Evolutionary conservation across 2,888 invertebrate species (phyloP).

Genomic region (Pheosia tremula): DNA sequence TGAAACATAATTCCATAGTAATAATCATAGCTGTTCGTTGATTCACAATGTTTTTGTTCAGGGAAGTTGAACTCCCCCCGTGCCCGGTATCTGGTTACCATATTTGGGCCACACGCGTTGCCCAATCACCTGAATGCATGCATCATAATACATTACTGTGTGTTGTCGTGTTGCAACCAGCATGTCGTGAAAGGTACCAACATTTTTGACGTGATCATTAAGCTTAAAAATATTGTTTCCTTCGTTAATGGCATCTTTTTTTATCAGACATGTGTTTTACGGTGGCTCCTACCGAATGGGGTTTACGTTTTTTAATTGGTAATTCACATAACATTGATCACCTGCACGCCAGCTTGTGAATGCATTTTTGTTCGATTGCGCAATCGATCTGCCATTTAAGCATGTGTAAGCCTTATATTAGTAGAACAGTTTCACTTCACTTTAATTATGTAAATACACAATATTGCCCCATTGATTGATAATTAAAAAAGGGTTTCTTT

Average conservation of each 20-base stretch:
- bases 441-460: too few relatives aligned
- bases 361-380: too few relatives aligned
- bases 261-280: not conserved
- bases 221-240: constrained; percentile 26
- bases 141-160: constrained; percentile 45
- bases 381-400: too few relatives aligned
- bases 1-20: not conserved
- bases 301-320: too few relatives aligned
- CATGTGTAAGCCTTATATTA: too few relatives aligned
- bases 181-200: constrained; percentile 25
- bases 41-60: not conserved
- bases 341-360: too few relatives aligned
- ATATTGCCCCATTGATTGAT: too few relatives aligned
- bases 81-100: constrained; percentile 28
- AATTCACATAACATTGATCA: too few relatives aligned
- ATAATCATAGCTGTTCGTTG: not conserved
- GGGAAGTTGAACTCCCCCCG: constrained; percentile 5
- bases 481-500: too few relatives aligned
- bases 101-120: constrained; percentile 45
- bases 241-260: constrained; percentile 22
- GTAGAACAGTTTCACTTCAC: too few relatives aligned
- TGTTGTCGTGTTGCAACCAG: constrained; percentile 21
- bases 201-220: constrained; percentile 31
- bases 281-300: not conserved
- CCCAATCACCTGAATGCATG: constrained; percentile 45